Evolutionary conservation across 2,888 invertebrate species (phyloP).

Genomic region (Stenotaenia linearis): DNA sequence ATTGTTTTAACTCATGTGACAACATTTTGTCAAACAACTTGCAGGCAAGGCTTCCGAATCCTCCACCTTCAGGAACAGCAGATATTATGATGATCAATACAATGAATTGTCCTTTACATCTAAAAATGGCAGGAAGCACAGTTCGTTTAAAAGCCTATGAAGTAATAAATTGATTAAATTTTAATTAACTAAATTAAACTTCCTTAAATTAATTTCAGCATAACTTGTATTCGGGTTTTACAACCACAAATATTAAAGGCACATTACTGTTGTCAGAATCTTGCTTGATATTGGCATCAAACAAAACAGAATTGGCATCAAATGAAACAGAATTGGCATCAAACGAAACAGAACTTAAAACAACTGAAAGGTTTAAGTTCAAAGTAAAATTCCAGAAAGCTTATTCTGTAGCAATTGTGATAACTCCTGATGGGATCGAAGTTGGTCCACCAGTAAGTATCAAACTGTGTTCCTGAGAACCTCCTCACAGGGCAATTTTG

Average conservation of each 20-base stretch:
- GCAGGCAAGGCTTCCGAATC: constrained; percentile 30
- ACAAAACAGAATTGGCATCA: too few relatives aligned
- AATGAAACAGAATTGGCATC: not conserved
- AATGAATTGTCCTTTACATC: not conserved
- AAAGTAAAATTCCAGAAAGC: not conserved
- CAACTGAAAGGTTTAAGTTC: not conserved
- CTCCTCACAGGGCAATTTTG: too few relatives aligned
- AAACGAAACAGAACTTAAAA: too few relatives aligned
- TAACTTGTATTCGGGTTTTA: too few relatives aligned
- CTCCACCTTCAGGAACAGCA: not conserved
- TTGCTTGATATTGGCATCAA: too few relatives aligned
- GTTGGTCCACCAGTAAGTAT: not conserved
- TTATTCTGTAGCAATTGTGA: not conserved
- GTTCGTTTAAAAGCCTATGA: not conserved
- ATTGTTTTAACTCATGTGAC: too few relatives aligned
- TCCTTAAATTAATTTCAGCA: too few relatives aligned
- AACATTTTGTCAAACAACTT: too few relatives aligned
- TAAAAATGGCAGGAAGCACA: not conserved
- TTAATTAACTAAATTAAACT: too few relatives aligned
- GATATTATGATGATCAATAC: not conserved
- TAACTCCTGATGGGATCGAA: not conserved
- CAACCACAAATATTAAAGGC: too few relatives aligned
- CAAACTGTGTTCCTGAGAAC: not conserved
- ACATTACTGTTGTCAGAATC: too few relatives aligned
- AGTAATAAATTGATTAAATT: not conserved